Evolutionary conservation across 2,888 invertebrate genomes (phyloP).

Genomic region (Agrilus biguttatus): DNA sequence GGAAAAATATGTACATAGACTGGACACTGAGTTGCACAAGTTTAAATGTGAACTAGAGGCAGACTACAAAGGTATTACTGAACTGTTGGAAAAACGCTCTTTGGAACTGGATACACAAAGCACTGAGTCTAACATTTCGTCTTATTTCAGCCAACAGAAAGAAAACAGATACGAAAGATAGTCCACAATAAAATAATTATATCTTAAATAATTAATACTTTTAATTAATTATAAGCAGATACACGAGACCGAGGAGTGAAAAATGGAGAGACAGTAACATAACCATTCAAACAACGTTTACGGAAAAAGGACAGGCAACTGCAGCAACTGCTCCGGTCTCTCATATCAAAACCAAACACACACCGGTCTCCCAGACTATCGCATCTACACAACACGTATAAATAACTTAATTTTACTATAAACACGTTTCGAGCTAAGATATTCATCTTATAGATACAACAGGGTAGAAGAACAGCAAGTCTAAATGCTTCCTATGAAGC

Average conservation of each 20-base stretch:
- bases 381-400: constrained; percentile 80
- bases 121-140: constrained; percentile 7
- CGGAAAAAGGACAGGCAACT: constrained; percentile 34
- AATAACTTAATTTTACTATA: not conserved
- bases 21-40: constrained; percentile 84
- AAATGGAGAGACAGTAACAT: constrained; percentile 62
- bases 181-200: not conserved
- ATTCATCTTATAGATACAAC: constrained; percentile 56
- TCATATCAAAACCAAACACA: constrained; percentile 20
- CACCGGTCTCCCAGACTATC: constrained; percentile 83
- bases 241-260: constrained; percentile 48
- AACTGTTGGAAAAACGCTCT: constrained; percentile 84
- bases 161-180: constrained; percentile 39
- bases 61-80: constrained; percentile 96
- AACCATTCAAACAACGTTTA: constrained; percentile 27
- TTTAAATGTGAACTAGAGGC: constrained; percentile 99
- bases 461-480: constrained; percentile 84
- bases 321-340: constrained; percentile 17
- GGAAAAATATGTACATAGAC: constrained; percentile 76
- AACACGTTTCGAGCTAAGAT: not conserved
- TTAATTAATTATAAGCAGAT: no score
- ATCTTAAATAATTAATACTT: constrained; percentile 10
- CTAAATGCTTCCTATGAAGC: constrained; percentile 95
- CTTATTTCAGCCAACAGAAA: constrained; percentile 47
- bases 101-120: constrained; percentile 67